Evolutionary conservation across 2,888 invertebrate genomes (phyloP).

Genomic region (Microctonus brassicae): DNA sequence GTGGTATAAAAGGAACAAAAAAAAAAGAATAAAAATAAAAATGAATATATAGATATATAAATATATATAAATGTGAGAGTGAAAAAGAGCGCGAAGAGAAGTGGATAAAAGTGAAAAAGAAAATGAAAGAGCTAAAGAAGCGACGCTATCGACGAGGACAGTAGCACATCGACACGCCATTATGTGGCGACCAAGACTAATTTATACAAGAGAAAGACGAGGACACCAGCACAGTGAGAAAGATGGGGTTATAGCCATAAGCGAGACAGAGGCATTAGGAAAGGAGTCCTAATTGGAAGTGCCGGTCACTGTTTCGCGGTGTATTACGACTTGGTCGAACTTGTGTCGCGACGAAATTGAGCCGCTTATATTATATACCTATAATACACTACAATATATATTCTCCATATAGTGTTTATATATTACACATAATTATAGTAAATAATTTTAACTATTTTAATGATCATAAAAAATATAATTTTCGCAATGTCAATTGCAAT

Average conservation of each 20-base stretch:
- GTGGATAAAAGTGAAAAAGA: conserved; percentile 25
- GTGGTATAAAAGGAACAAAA: conserved; percentile 30
- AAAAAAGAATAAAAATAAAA: conserved; percentile 17
- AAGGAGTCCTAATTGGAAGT: conserved; percentile 65
- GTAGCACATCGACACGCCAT: conserved; percentile 70
- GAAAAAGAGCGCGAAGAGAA: conserved; percentile 34
- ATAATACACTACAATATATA: conserved; percentile 6
- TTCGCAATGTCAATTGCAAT: no score
- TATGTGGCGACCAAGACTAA: conserved; percentile 69
- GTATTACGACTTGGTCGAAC: conserved; percentile 54
- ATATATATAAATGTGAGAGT: no score
- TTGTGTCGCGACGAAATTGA: conserved; percentile 55
- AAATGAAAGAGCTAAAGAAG: conserved; percentile 37
- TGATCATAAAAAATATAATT: no score
- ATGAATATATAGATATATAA: no score
- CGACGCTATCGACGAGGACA: conserved; percentile 54
- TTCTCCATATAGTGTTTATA: not conserved
- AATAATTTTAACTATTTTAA: no score
- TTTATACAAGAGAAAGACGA: conserved; percentile 69
- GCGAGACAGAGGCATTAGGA: conserved; percentile 35
- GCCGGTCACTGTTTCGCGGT: conserved; percentile 64
- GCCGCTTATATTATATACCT: conserved; percentile 42
- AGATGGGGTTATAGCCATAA: conserved; percentile 27
- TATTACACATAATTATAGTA: not conserved
- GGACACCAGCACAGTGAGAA: conserved; percentile 57